These are phyloP conservation scores for Bombus waltoni DNA, from an alignment of 1,140 invertebrate species.

Conservation along the genomic window DNA sequence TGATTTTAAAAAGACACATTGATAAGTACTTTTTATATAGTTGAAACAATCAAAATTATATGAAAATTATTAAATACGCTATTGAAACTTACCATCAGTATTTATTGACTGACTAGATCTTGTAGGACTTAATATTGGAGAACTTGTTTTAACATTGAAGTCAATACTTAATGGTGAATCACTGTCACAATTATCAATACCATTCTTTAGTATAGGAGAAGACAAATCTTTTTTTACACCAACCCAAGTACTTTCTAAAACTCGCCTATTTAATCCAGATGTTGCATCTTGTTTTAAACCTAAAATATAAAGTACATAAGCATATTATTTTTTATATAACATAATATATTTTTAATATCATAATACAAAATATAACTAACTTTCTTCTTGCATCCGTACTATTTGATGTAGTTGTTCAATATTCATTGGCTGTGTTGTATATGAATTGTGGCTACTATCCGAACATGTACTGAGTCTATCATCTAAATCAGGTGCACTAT, in stretches of 20 bases:
- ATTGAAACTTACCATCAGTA: slow-evolving; percentile 54
- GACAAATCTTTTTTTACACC: slow-evolving; percentile 68
- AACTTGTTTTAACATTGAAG: slow-evolving; percentile 72
- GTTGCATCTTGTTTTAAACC: slow-evolving; percentile 65
- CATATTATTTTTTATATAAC: neutral
- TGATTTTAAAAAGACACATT: slow-evolving; percentile 40
- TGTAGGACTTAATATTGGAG: slow-evolving; percentile 71
- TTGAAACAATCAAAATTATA: neutral
- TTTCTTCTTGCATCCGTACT: slow-evolving; percentile 73
- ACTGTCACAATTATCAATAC: slow-evolving; percentile 46
- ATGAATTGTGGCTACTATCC: slow-evolving; percentile 76
- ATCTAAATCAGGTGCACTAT: slow-evolving; percentile 78
- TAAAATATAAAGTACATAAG: slow-evolving; percentile 16
- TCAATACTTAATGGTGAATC: slow-evolving; percentile 59
- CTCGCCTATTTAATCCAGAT: slow-evolving; percentile 58
- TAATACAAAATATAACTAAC: slow-evolving; percentile 55
- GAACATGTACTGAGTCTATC: slow-evolving; percentile 74
- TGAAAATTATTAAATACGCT: neutral
- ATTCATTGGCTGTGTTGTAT: slow-evolving; percentile 71
- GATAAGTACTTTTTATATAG: neutral
- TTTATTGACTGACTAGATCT: slow-evolving; percentile 69
- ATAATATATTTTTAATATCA: neutral
- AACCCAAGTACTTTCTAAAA: slow-evolving; percentile 73
- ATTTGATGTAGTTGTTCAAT: slow-evolving; percentile 73
- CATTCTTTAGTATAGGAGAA: slow-evolving; percentile 77